Base-by-base conservation (phyloP, 2,888 invertebrate genomes). In the Rhopalosiphum nymphaeae region DNA sequence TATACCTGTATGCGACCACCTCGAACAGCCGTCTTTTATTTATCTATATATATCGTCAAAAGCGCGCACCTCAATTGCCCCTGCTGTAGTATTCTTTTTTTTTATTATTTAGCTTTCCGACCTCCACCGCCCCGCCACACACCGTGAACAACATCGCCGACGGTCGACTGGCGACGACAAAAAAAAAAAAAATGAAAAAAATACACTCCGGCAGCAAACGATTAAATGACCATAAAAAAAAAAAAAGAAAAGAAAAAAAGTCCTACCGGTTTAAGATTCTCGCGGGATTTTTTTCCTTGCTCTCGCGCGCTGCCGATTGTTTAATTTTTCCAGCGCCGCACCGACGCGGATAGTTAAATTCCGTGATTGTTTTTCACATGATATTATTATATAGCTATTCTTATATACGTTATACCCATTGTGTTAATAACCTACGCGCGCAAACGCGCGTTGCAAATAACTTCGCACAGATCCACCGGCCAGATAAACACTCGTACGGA, bases 301-400 rank as follows among this genome's bases (percentile, higher is more conserved):
- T 44, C 56, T n/a, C 36, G 21, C 36, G 5, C 56, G 46, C 44
- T 61, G 84, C 91, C 91, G 49, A 92, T 87, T 85, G 91, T 86
- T 86, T 87, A 61, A 61, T 86, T 92, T 92, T 92, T 92, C 86
- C 91, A 92, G 91, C 91, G 91, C 91, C 91, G 85, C 91, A n/a
- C 89, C 44, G 89, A 89, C 89, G 42, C n/a, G n/a, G 21, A 61
- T 46, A 87, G 91, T 57, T 46, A 26, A 92, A 87, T 92, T 92
- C 91, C 91, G 46, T 61, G 91, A 92, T 85, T 84, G 84, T 91
- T 85, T 91, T 91, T 84, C 42, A 42, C 84, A 85, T n/a, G 78
- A 78, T 36, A 21, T 78, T 44, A 42, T 36, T 36, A 36, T 42
- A 78, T 56, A 44, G 11, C 29, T 88, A 88, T 53, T 53, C 25